Evolutionary conservation across 2,888 invertebrate genomes (phyloP), one percentile per base, ranked within the genome.

Genomic region (Lepidocyrtinus sp.): DNA sequence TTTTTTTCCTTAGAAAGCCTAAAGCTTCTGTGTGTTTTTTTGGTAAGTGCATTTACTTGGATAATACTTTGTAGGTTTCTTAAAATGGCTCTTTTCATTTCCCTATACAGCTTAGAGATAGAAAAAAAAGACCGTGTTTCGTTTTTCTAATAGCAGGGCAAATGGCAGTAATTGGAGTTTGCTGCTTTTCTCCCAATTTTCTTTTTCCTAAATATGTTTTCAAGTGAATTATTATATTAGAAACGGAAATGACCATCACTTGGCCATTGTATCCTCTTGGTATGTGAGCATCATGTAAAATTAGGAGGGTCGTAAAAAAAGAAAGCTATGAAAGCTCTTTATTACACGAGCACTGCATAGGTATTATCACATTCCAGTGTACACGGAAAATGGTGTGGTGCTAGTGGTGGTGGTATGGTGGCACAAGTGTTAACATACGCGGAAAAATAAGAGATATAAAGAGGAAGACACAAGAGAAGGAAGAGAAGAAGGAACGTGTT

Each of bases 221-320:
- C 55, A 55, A 55, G n/a, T 55, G 63, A 79, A 68, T 80, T 74
- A 78, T 80, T 79, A 67, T 73, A 69, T 55, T 55, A 69, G 80
- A 19, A 74, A 70, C 75, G 80, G 74, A 80, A 80, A 80, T 80
- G 80, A 80, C 80, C 80, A 75, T 80, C 63, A 65, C 69, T 62
- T 64, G 70, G 68, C 78, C 62, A 61, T 73, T 78, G 62, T 55
- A n/a, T n/a, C 15, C 15, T n/a, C 17, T n/a, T 15, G 55, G 55
- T 55, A 55, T 55, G 55, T 55, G 55, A 55, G 55, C 17, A 55
- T 55, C 55, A 55, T 55, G 55, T 55, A 55, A 55, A 55, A 55
- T 55, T 26, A 62, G 64, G 64, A 24, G 26, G 25, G 64, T 27
- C 7, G 27, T 25, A 64, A 64, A 55, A 36, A 55, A 55, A 55